Conservation (phyloP, 2,888 invertebrate genomes). For the Nowickia ferox region DNA sequence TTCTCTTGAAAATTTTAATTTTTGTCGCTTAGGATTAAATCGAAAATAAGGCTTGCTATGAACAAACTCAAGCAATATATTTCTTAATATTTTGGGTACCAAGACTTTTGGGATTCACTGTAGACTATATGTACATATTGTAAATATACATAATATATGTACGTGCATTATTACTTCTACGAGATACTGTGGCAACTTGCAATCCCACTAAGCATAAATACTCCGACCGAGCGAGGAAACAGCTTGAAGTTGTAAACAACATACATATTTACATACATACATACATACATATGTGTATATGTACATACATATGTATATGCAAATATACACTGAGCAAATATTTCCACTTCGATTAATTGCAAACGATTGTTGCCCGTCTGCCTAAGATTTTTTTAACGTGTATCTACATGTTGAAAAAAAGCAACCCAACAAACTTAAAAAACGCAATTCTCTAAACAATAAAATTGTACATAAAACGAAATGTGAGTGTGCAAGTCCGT, state of each 20-base stretch:
- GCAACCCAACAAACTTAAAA: constrained; percentile 65
- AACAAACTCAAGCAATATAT: background rate
- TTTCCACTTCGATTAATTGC: background rate
- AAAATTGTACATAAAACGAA: constrained; percentile 27
- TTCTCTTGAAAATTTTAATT: too few relatives aligned
- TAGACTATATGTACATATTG: background rate
- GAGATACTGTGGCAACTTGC: constrained; percentile 37
- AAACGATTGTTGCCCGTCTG: background rate
- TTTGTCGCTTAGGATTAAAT: too few relatives aligned
- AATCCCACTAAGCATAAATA: constrained; percentile 45
- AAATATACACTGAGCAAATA: constrained; percentile 49
- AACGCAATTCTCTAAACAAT: constrained; percentile 50
- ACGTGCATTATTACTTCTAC: background rate
- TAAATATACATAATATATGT: background rate
- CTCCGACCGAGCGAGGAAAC: constrained; percentile 23
- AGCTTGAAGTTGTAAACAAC: constrained; percentile 9
- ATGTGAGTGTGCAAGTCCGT: constrained; percentile 40
- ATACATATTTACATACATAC: constrained; percentile 7
- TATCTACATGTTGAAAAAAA: constrained; percentile 26
- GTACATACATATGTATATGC: background rate
- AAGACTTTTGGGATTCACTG: too few relatives aligned
- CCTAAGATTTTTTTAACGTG: constrained; percentile 39
- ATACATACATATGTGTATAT: background rate
- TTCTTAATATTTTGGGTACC: background rate
- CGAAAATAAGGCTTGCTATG: too few relatives aligned